These are phyloP conservation scores for Lerista edwardsae DNA, from an alignment of 2,797 vertebrate species.

Conservation along the genomic window DNA sequence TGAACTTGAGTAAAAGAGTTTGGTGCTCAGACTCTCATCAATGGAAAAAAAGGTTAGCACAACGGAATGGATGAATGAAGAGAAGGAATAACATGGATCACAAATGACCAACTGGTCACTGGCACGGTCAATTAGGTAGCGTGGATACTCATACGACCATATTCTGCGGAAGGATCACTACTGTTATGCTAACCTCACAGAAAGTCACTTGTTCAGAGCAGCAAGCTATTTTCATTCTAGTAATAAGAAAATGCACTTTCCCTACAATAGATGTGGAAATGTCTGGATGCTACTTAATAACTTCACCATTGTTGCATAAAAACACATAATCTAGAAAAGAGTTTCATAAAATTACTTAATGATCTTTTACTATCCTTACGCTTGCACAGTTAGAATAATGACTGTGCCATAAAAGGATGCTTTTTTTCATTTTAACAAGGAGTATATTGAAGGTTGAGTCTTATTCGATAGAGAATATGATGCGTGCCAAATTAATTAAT, in stretches of 20 bases:
- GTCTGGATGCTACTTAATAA: neutral
- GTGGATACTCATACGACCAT: neutral
- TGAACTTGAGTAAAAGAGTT: neutral
- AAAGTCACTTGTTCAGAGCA: neutral
- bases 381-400: slow-evolving; percentile 13
- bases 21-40: neutral
- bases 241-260: neutral
- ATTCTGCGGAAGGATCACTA: neutral
- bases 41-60: too few relatives aligned
- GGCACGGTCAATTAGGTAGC: neutral
- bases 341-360: neutral
- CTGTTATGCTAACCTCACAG: neutral
- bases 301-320: neutral
- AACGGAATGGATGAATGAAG: neutral
- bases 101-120: neutral
- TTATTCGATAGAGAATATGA: slow-evolving; percentile 17
- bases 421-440: slow-evolving; percentile 13
- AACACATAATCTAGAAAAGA: neutral
- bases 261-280: neutral
- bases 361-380: slow-evolving; percentile 7
- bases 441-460: neutral
- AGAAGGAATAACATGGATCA: neutral
- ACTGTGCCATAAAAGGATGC: slow-evolving; percentile 1
- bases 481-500: slow-evolving; percentile 18
- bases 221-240: neutral